A percentile compares a stretch with the other conserved stretches of the same genome.
These are phyloP conservation scores for Etia nguti DNA, from an alignment of 2,113 vertebrate species.

Conservation along the genomic window DNA sequence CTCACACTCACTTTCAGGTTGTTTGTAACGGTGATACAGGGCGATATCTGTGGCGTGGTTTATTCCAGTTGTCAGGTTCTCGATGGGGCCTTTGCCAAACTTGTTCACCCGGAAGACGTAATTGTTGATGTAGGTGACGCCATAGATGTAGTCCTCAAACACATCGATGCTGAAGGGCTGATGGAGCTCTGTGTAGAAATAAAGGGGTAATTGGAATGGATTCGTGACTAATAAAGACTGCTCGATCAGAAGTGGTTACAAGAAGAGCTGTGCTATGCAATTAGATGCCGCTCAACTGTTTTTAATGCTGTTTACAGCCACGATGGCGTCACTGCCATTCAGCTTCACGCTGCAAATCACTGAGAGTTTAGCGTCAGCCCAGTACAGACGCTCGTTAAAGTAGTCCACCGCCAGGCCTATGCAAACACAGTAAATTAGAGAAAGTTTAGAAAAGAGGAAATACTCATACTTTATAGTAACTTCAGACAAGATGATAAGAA, in stretches of 20 bases:
- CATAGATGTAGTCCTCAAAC: slow-evolving; percentile 96
- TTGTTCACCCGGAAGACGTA: slow-evolving; percentile 95
- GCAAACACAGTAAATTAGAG: background rate
- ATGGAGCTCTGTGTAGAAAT: slow-evolving; percentile 73
- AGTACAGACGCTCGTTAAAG: slow-evolving; percentile 94
- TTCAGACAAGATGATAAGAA: background rate
- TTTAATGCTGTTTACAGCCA: slow-evolving; percentile 81
- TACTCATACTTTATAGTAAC: background rate
- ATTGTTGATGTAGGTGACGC: slow-evolving; percentile 93
- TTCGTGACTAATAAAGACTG: background rate
- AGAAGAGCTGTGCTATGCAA: background rate
- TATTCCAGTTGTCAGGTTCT: slow-evolving; percentile 88
- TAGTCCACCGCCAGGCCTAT: slow-evolving; percentile 92
- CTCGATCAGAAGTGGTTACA: background rate
- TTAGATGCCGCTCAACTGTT: slow-evolving; percentile 74
- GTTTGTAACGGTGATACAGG: slow-evolving; percentile 93
- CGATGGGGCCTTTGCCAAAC: slow-evolving; percentile 83
- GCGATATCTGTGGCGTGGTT: slow-evolving; percentile 93
- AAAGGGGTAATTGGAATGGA: background rate
- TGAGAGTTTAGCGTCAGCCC: slow-evolving; percentile 93
- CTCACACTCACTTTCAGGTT: slow-evolving; percentile 85
- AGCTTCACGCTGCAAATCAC: slow-evolving; percentile 90
- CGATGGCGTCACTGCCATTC: slow-evolving; percentile 85
- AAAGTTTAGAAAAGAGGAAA: background rate
- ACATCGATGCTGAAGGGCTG: slow-evolving; percentile 97